Percentiles rank a stretch among this genome's conserved stretches.
phyloP scores from a whole-genome alignment of 1,140 invertebrate genomes.

The Tribolium madens region DNA sequence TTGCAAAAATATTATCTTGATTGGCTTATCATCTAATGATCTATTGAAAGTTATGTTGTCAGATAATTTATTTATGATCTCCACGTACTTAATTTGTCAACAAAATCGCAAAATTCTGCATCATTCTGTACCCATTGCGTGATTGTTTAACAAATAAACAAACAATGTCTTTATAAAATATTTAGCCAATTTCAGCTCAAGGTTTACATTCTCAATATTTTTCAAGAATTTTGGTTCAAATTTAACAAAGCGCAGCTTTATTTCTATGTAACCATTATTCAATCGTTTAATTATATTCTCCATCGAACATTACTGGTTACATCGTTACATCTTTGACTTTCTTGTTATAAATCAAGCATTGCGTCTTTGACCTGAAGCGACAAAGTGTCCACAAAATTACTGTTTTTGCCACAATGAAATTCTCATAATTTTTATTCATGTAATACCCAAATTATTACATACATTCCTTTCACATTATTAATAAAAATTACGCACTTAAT shows the following conservation, averaged over 20 bases:
- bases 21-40: too few species aligned
- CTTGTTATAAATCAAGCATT: neutral
- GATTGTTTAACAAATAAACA: neutral
- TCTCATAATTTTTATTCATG: neutral
- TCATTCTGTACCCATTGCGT: too few species aligned
- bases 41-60: neutral
- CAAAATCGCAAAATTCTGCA: too few species aligned
- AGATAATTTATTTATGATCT: too few species aligned
- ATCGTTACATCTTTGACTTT: conserved; percentile 5
- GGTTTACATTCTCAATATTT: neutral
- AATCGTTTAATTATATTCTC: conserved; percentile 21
- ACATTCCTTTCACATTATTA: neutral
- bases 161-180: neutral
- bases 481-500: neutral
- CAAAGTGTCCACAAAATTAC: neutral
- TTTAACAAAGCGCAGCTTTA: neutral
- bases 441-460: neutral
- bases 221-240: neutral
- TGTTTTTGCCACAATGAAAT: neutral
- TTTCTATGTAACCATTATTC: neutral
- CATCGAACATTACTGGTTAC: neutral
- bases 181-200: neutral
- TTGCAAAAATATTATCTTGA: too few species aligned
- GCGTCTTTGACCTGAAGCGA: neutral
- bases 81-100: too few species aligned